Percentiles rank a stretch among this genome's conserved stretches.
Conservation (phyloP, 2,888 invertebrate genomes). For the Corythucha ciliata region DNA sequence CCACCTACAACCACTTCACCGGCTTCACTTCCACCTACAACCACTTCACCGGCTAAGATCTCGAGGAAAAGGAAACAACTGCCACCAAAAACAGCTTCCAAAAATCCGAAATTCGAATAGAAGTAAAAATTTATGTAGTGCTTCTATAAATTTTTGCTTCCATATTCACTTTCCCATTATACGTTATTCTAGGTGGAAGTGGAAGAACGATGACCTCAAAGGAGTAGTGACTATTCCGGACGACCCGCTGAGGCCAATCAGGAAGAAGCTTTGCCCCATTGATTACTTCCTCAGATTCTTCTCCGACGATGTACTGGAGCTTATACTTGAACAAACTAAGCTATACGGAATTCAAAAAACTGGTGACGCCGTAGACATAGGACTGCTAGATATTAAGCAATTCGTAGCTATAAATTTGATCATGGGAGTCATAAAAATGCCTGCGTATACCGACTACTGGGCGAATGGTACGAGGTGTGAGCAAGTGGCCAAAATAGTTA, state of each 20-base stretch:
- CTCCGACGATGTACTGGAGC: neutral
- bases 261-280: no score
- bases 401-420: conserved; percentile 1
- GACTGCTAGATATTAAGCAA: neutral
- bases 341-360: neutral
- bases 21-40: no score
- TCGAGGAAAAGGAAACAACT: no score
- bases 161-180: no score
- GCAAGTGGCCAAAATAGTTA: neutral
- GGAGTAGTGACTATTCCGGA: conserved; percentile 3
- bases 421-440: conserved; percentile 1
- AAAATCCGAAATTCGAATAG: no score
- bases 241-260: no score
- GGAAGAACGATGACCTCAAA: conserved; percentile 1
- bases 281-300: neutral
- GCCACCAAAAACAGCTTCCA: no score
- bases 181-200: neutral
- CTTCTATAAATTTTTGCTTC: no score
- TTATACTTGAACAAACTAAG: neutral
- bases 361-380: neutral
- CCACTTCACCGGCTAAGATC: no score
- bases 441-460: neutral
- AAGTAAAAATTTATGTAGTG: no score
- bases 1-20: no score
- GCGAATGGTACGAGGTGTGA: neutral